Base-by-base conservation (phyloP, 2,888 invertebrate species). In the Xylota sylvarum region DNA sequence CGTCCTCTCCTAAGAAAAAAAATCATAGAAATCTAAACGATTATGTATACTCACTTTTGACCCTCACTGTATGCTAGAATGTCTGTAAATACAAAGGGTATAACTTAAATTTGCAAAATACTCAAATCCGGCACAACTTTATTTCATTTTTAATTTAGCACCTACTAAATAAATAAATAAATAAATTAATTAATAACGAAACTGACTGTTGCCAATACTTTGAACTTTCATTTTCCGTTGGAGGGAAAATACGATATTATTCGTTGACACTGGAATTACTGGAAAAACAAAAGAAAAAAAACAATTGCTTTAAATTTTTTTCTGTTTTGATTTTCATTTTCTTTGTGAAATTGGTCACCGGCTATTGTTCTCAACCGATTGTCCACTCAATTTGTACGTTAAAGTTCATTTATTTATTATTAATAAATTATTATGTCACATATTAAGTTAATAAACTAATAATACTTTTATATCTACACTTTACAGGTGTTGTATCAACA, bases 271-370 rank as follows among this genome's bases (percentile, higher is more conserved):
- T 83, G 55, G 84, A 84, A 79, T 12, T 0, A 0, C n/a, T 74
- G 67, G 67, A 72, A 77, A 43, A 3, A 5, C 9, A 14, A 19
- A 19, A 27, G 4, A 9, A 5, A 58, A 17, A 17, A 50, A 48
- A 64, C 14, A 37, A 43, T 14, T 60, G 52, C 5, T 32, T 32
- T 5, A 7, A 1, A 3, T 32, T 37, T 74, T 74, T 62, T 80
- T 85, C 55, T 85, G 84, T 80, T 85, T 85, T 85, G 77, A 9
- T 74, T 64, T 64, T 50, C 52, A 64, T 58, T 76, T 85, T 80
- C 62, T 43, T 60, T 62, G 43, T 46, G 12, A 10, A 37, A 30
- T 0, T 74, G 6, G 23, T 35, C 27, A 30, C 74, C 23, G 70
- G 78, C 14, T 62, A 30, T 58, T 37, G 3, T 40, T 35, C 9